Percentiles rank a stretch among this genome's conserved stretches.
Conservation (phyloP, 2,113 vertebrate species). For the Neodon shergylaensis region DNA sequence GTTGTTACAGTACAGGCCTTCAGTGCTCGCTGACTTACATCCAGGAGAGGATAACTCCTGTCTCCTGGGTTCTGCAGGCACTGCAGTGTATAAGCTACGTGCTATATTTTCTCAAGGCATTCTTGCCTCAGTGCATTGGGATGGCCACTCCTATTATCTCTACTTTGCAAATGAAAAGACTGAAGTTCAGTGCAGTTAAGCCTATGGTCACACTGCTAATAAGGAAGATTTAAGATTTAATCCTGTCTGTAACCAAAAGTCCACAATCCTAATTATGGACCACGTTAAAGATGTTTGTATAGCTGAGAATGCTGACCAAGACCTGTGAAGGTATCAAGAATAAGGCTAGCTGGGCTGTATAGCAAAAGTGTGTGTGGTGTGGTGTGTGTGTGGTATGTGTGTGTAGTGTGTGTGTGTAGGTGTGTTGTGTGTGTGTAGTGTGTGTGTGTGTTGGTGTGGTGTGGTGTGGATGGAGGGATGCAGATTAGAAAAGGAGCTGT, state of each 20-base stretch:
- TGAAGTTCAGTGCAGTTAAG: conserved; percentile 7
- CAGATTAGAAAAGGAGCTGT: not conserved
- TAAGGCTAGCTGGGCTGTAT: not conserved
- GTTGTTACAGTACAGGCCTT: not conserved
- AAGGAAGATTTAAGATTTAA: conserved; percentile 10
- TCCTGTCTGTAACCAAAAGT: not conserved
- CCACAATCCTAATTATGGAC: conserved; percentile 7
- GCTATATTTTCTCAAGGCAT: not conserved
- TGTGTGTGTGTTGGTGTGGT: not conserved
- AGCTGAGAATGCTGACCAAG: not conserved
- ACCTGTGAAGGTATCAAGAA: not conserved
- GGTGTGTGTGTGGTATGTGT: not conserved
- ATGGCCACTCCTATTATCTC: not conserved
- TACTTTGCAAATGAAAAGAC: not conserved
- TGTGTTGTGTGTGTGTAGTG: not conserved
- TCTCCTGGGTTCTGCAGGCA: not conserved
- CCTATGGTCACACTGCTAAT: not conserved
- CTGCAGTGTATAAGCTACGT: not conserved
- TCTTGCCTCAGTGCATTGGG: not conserved
- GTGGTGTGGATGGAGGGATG: not conserved
- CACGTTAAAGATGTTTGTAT: not conserved
- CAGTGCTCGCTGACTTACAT: not conserved
- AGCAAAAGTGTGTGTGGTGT: not conserved
- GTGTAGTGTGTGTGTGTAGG: not conserved
- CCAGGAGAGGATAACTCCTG: not conserved